phyloP scores from a whole-genome alignment of 2,113 vertebrate species.

The Proterorhinus semilunaris region DNA sequence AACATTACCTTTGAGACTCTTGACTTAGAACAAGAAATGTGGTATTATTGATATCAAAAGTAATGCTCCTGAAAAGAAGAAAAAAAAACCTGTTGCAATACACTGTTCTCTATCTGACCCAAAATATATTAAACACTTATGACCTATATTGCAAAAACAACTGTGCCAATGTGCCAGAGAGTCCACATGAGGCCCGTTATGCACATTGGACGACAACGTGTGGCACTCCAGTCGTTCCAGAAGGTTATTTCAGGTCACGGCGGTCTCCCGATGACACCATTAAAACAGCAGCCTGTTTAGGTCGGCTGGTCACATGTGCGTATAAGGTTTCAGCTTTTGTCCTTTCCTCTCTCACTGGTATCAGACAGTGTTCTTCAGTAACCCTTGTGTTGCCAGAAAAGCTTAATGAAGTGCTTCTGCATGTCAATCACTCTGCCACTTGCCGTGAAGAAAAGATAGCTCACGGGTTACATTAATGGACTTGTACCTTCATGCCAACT shows the following conservation, averaged over 20 bases:
- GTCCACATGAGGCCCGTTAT: too few relatives aligned
- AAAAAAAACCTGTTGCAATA: too few relatives aligned
- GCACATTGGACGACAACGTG: background rate
- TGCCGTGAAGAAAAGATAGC: background rate
- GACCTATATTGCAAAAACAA: background rate
- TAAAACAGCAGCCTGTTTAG: slow-evolving; percentile 34
- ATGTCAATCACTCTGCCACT: background rate
- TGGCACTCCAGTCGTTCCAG: background rate
- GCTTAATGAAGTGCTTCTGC: too few relatives aligned
- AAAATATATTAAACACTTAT: too few relatives aligned
- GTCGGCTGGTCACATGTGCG: background rate
- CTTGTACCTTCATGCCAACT: background rate
- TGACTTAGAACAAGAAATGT: too few relatives aligned
- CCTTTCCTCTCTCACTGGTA: background rate
- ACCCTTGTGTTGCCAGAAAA: too few relatives aligned
- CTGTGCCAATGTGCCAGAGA: background rate
- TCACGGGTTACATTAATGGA: background rate
- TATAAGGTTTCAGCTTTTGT: slow-evolving; percentile 20
- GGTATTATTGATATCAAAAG: too few relatives aligned
- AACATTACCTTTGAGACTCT: too few relatives aligned
- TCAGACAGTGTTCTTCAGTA: background rate
- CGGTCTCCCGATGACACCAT: slow-evolving; percentile 25
- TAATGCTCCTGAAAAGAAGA: too few relatives aligned
- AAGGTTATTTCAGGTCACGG: slow-evolving; percentile 12
- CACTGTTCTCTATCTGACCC: too few relatives aligned